Evolutionary conservation across 2,888 invertebrate species (phyloP), one percentile per base, ranked within the genome.

Genomic region (Eristalinus sepulchralis): DNA sequence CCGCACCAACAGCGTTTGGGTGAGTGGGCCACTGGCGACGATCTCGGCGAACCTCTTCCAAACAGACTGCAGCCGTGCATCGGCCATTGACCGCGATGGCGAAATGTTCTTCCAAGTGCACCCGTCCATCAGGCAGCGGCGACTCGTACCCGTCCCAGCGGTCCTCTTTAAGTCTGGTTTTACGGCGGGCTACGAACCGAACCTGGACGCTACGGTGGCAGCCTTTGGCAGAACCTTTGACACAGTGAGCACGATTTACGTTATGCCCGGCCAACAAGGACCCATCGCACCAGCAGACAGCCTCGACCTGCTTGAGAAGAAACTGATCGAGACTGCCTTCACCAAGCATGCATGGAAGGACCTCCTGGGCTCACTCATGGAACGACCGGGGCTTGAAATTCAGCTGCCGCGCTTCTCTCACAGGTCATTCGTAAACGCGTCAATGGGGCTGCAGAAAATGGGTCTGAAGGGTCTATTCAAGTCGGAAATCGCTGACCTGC

Each of bases 201-300:
- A 95, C 39, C 92, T 97, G 39, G 97, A 97, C 90, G 97, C 97
- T 0, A 97, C 97, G 0, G 96, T 96, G 0, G 96, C 96, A 4
- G 95, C 97, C 9, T 93, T 97, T 68, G 97, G 97, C 10, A 94
- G 94, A 34, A 94, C 94, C 33, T 95, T 95, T 85, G 95, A 96
- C 68, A 94, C 95, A 0, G 94, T 97, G 0, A 97, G 97, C 89
- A 96, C 96, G 0, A 94, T 97, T 57, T 95, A 97, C 88, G 94
- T 97, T 0, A 95, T 97, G 94, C 97, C 97, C 0, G 97, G 97
- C 0, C 97, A 97, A 90, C 97, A 97, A 92, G 97, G 97, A 31
- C 95, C 96, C 72, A 94, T 95, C 0, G 96, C 96, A 1, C 96
- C 96, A 0, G 96, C 96, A 0, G 97, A 97, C 89, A 97, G 96